Evolutionary conservation across 1,140 invertebrate genomes (phyloP), one percentile per base, ranked within the genome.

Genomic region (Musca domestica): DNA sequence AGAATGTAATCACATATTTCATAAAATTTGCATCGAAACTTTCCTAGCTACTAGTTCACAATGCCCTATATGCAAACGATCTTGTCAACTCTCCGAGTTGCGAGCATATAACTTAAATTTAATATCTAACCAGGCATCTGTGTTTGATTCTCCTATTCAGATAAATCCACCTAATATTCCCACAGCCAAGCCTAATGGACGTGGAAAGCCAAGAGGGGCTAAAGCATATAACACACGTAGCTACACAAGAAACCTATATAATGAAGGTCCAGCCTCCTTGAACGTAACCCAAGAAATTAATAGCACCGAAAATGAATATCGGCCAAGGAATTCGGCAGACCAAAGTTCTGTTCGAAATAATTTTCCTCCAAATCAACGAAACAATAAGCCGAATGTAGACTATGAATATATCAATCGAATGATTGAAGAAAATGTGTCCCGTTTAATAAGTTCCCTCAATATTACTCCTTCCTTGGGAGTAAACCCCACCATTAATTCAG

Each of bases 1-100:
- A 12, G 76, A 82, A 67, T 20, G 74, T 2, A 73, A 74, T 0
- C 69, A 67, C 52, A 56, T 22, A 10, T 56, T 56, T 25, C 52
- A 56, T 25, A 23, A 25, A 15, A n/a, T 25, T 56, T 56, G 52
- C 25, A 56, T 56, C 27, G 22, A 22, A 6, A 25, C 10, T 15
- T 56, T 15, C n/a, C n/a, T 56, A 7, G 15, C 19, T 5, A 27
- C 14, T 56, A 5, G 19, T 15, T 15, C 19, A 12, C 22, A 56
- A 56, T 56, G 52, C 12, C 52, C 52, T 27, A 7, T 25, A 1
- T 56, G 52, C 23, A 23, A 56, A 15, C 12, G 25, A 27, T 1
- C 25, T 0, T 56, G 52, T 7, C 52, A 56, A n/a, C 14, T 25
- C 3, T 25, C 22, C 23, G 52, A 56, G 14, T 22, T 56, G 3